These are phyloP conservation scores for Chionodraco myersi DNA, from an alignment of 2,113 vertebrate species.

Conservation along the genomic window DNA sequence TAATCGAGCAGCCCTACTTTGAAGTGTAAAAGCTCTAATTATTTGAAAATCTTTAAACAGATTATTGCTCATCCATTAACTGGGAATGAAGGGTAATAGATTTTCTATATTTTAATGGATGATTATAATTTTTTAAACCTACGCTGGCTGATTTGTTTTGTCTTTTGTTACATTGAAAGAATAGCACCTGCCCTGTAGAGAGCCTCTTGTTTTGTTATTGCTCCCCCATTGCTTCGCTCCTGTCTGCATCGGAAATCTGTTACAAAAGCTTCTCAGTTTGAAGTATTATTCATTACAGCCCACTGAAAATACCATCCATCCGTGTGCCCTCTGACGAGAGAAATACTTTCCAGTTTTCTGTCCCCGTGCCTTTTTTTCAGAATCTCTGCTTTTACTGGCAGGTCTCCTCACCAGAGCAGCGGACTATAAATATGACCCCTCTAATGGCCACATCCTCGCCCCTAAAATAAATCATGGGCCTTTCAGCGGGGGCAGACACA, in stretches of 20 bases:
- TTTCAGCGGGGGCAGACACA: slow-evolving; percentile 66
- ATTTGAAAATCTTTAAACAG: too few relatives aligned
- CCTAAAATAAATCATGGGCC: slow-evolving; percentile 79
- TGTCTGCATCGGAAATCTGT: slow-evolving; percentile 47
- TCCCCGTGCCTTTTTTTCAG: slow-evolving; percentile 68
- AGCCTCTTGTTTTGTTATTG: slow-evolving; percentile 31
- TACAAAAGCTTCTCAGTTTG: slow-evolving; percentile 57
- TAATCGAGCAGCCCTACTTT: too few relatives aligned
- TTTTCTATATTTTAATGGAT: too few relatives aligned
- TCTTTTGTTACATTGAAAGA: neutral
- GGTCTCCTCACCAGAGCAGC: slow-evolving; percentile 70
- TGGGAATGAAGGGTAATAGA: too few relatives aligned
- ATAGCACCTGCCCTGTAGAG: slow-evolving; percentile 4
- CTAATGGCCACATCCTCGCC: slow-evolving; percentile 84
- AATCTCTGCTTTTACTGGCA: slow-evolving; percentile 78
- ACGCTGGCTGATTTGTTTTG: neutral
- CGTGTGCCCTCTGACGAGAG: slow-evolving; percentile 58
- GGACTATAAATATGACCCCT: slow-evolving; percentile 83
- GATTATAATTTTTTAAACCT: too few relatives aligned
- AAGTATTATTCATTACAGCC: slow-evolving; percentile 69
- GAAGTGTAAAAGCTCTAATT: too few relatives aligned
- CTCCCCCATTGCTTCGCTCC: slow-evolving; percentile 20
- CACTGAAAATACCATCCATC: slow-evolving; percentile 71
- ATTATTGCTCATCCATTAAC: neutral
- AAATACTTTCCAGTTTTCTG: slow-evolving; percentile 71